A percentile compares a stretch with the other conserved stretches of the same genome.
phyloP scores from a whole-genome alignment of 2,113 vertebrate genomes.

The Ranitomeya imitator region DNA sequence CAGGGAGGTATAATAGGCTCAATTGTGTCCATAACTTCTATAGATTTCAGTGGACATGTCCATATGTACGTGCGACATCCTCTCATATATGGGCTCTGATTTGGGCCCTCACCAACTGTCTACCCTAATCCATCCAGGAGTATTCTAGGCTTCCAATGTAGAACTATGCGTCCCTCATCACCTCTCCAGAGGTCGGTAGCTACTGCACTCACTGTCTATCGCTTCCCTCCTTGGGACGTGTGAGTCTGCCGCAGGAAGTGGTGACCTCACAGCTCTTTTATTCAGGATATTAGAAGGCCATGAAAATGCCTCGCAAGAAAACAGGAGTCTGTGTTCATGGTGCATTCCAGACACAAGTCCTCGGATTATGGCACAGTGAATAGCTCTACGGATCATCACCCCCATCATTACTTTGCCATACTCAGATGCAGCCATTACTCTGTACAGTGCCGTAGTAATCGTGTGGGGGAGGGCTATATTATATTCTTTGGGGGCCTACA shows the following conservation, averaged over 20 bases:
- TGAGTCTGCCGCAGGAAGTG: slow-evolving; percentile 17
- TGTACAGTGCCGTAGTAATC: no score
- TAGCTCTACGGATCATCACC: neutral
- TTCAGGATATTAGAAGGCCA: slow-evolving; percentile 38
- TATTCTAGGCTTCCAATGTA: neutral
- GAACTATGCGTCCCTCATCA: neutral
- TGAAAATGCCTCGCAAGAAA: slow-evolving; percentile 35
- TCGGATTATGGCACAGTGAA: neutral
- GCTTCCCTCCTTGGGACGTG: neutral
- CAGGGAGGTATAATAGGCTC: no score
- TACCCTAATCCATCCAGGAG: no score
- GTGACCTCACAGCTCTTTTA: slow-evolving; percentile 41
- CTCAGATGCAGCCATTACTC: neutral
- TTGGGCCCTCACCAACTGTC: no score
- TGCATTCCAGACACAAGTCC: slow-evolving; percentile 29
- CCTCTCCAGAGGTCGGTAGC: neutral
- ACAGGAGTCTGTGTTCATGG: slow-evolving; percentile 45
- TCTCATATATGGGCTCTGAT: no score
- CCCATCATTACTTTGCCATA: neutral
- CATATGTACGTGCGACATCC: neutral
- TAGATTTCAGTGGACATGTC: neutral
- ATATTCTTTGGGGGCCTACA: no score
- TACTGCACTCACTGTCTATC: neutral
- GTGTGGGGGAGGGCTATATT: no score
- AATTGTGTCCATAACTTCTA: neutral